Base-by-base conservation (phyloP, 2,113 vertebrate genomes). In the Catharus bicknelli region DNA sequence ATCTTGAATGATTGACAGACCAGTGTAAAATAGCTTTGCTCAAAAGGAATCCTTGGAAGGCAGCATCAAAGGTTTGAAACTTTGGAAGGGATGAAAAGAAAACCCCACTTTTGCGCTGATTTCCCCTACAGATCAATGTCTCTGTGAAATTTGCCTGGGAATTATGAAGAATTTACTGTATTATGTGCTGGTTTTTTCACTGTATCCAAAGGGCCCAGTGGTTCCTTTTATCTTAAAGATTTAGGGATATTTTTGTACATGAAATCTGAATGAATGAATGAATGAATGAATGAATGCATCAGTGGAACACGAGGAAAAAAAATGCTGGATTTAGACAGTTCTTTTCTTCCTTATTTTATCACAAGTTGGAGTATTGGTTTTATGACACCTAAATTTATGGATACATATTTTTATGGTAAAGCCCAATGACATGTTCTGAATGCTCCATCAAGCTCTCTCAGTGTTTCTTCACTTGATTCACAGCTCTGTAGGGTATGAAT, bases 1-100 rank as follows among this genome's bases (percentile, higher is more conserved):
- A 95, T 97, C 79, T 95, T 93, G 83, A 96, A 67, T 97, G 96
- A 97, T 94, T 95, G 97, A 96, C 86, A 92, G 73, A 64, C 83
- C 89, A 83, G 89, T 87, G 66, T 93, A 91, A 97, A 97, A 94
- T 61, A 90, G 67, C 89, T 96, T 96, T 96, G 88, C 95, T 96
- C 83, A 95, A 79, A 97, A 96, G 92, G 89, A 88, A 69, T 96
- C 90, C 95, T 96, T 97, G 92, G 86, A 94, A 96, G 69, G 29
- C 51, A 5, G 72, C 91, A 94, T 97, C 91, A 97, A 97, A 97
- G 95, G 55, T 79, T 95, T 95, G 59, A 79, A 90, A 69, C 32
- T 95, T 66, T 92, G 82, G 90, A 90, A 94, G 57, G 90, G 94
- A 96, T 96, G 94, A 97, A 97, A 97, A 95, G 86, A 95, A 94